phyloP scores from a whole-genome alignment of 2,888 invertebrate species.

The Euzophera pinguis region DNA sequence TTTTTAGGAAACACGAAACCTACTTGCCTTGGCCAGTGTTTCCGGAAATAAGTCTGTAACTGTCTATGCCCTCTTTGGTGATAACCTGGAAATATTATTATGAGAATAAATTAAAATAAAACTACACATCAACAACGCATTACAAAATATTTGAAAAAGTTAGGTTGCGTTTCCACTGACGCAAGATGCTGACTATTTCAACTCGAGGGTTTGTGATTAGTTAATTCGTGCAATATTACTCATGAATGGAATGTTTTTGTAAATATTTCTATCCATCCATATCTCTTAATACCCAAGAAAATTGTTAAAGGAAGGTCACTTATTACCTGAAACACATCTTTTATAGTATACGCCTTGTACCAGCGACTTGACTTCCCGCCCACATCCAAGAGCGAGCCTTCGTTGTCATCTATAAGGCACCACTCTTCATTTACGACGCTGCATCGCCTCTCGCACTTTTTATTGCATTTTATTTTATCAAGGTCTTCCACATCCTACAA shows the following conservation, averaged over 20 bases:
- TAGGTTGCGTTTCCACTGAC: no score
- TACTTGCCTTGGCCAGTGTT: constrained; percentile 86
- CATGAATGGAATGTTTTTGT: no score
- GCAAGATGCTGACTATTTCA: no score
- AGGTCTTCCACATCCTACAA: constrained; percentile 69
- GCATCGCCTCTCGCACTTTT: constrained; percentile 35
- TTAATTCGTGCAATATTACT: no score
- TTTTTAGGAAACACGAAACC: not conserved
- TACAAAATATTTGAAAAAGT: no score
- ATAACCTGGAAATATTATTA: constrained; percentile 53
- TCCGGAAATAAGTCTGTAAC: constrained; percentile 83
- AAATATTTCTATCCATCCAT: no score
- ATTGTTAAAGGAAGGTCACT: not conserved
- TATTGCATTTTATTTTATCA: constrained; percentile 42
- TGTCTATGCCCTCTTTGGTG: constrained; percentile 51
- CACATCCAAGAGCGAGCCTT: constrained; percentile 43
- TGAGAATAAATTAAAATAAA: no score
- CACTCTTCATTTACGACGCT: constrained; percentile 46
- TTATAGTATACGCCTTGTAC: constrained; percentile 77
- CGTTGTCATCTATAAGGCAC: constrained; percentile 44
- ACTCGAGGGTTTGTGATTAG: no score
- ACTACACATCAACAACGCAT: no score
- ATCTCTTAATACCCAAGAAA: not conserved
- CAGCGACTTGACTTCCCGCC: constrained; percentile 62
- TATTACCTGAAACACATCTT: constrained; percentile 76